Base-by-base conservation (phyloP, 2,113 vertebrate genomes). In the Sapajus apella region DNA sequence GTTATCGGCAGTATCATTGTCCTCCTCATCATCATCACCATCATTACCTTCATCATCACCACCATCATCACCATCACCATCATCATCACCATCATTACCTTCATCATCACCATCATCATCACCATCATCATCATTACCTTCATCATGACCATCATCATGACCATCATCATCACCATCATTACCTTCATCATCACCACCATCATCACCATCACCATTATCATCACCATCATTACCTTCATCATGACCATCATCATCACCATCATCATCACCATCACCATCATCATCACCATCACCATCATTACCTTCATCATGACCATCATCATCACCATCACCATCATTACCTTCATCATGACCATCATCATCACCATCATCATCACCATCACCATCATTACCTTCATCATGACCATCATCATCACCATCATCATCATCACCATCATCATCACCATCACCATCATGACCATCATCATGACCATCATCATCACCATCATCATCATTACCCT, bases 61-160 rank as follows among this genome's bases (percentile, higher is more conserved):
- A 55, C 0, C 30, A n/a, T 0, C 8, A 20, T 0, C 17, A 35
- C 3, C 61, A 10, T 4, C 45, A 14, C 0, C 25, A 10, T 1
- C 10, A 20, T 2, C 20, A 17, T 0, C 20, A 17, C 0, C 14
- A 2, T 0, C 5, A 18, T 2, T 21, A 7, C 8, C 50, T 25
- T 4, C 68, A 43, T 1, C 0, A 18, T 8, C 35, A 32, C 0
- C 7, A 11, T 1, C 4, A 1, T 5, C 30, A 61, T 0, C 1
- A 17, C 0, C 18, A 32, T 3, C 73, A 45, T 11, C 20, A 45
- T 1, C 25, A 43, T 27, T 2, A 47, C 2, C 47, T 0, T 47
- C 37, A 6, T 18, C 37, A 12, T 12, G 21, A 68, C 14, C 18
- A 50, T 2, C 6, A 45, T 6, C 43, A 43, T 43, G 14, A 4